A percentile compares a stretch with the other conserved stretches of the same genome.
These are phyloP conservation scores for Sebastiscus albofasciatus DNA, from an alignment of 2,797 vertebrate species.

Conservation along the genomic window DNA sequence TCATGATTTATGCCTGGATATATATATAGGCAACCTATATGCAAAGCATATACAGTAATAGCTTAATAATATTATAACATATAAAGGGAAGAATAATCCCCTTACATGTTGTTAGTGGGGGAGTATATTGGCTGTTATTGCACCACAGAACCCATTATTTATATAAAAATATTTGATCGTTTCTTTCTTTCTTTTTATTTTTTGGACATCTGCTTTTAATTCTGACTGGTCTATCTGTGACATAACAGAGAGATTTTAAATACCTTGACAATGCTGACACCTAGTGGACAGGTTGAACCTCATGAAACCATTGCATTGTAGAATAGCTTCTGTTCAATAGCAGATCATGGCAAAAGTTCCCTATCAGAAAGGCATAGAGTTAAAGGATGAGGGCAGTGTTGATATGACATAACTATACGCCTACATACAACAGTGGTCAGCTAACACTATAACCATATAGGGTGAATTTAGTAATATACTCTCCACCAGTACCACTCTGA, in stretches of 20 bases:
- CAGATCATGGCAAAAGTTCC: background rate
- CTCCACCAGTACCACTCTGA: too few relatives aligned
- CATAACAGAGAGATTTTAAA: background rate
- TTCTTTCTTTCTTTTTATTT: conserved; percentile 4
- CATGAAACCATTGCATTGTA: background rate
- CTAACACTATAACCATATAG: background rate
- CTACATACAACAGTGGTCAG: background rate
- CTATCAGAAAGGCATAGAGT: background rate
- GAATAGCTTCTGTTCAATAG: background rate
- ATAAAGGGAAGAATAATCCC: too few relatives aligned
- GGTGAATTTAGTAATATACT: too few relatives aligned
- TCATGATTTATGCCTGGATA: background rate
- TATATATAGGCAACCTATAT: background rate
- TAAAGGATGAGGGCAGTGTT: background rate
- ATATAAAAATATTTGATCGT: background rate
- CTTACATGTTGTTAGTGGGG: background rate
- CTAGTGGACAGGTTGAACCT: conserved; percentile 20
- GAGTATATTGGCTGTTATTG: background rate
- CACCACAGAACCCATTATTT: background rate
- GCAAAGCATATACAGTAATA: too few relatives aligned
- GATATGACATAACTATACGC: background rate
- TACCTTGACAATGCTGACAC: conserved; percentile 50
- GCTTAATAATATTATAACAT: too few relatives aligned
- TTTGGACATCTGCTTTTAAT: conserved; percentile 58
- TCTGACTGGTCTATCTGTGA: background rate